Evolutionary conservation across 2,113 vertebrate genomes (phyloP).

Genomic region (Laterallus jamaicensis): DNA sequence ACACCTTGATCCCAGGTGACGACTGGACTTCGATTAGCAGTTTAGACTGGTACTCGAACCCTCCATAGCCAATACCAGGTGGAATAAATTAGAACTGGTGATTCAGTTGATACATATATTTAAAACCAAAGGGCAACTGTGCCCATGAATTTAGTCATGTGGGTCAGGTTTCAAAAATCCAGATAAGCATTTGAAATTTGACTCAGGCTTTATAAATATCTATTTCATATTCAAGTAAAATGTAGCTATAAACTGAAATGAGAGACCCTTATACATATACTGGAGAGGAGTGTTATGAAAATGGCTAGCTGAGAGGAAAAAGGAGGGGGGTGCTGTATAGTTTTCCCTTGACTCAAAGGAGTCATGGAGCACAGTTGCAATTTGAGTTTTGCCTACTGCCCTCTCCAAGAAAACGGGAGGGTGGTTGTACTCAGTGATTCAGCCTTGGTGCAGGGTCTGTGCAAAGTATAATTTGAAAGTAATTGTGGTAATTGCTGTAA

Average conservation of each 20-base stretch:
- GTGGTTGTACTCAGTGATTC: not conserved
- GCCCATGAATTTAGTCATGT: not conserved
- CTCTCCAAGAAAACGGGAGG: not conserved
- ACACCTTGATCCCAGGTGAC: fast-evolving
- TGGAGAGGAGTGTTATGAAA: not conserved
- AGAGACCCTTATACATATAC: not conserved
- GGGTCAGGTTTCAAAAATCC: slow-evolving; percentile 14
- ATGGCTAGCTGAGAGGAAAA: not conserved
- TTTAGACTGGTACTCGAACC: not conserved
- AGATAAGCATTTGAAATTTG: slow-evolving; percentile 39
- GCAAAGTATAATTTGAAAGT: slow-evolving; percentile 43
- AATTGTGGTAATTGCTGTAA: slow-evolving; percentile 55
- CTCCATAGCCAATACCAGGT: not conserved
- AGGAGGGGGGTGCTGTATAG: not conserved
- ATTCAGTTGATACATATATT: not conserved
- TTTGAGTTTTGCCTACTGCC: not conserved
- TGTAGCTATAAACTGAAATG: slow-evolving; percentile 1
- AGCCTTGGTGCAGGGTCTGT: not conserved
- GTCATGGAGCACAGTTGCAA: not conserved
- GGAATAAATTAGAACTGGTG: not conserved
- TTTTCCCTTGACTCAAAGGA: not conserved
- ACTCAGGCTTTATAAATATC: slow-evolving; percentile 20
- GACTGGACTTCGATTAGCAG: not conserved
- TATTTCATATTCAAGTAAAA: slow-evolving; percentile 31
- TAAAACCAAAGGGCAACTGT: not conserved